Percentiles rank a stretch among this genome's conserved stretches.
Evolutionary conservation across 2,113 vertebrate genomes (phyloP).

Genomic region (Dermatemys mawii): DNA sequence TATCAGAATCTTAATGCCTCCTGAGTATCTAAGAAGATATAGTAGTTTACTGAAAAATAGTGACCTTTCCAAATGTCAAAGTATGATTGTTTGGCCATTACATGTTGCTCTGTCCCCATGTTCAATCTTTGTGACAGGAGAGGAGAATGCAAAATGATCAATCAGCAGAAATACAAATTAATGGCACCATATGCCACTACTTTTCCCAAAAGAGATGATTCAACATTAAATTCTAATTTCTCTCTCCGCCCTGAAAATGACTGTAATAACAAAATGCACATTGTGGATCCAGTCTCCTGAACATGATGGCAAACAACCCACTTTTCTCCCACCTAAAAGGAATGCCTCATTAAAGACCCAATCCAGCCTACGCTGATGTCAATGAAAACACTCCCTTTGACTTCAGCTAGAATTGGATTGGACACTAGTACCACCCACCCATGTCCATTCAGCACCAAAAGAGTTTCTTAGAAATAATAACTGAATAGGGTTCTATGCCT

Average conservation of each 20-base stretch:
- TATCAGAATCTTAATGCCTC: background rate
- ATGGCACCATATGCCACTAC: background rate
- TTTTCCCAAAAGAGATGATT: background rate
- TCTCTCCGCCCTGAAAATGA: background rate
- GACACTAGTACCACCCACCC: background rate
- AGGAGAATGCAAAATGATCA: background rate
- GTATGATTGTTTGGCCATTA: background rate
- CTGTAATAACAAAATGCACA: background rate
- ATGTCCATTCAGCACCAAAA: background rate
- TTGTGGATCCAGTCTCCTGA: background rate
- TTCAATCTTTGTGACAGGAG: background rate
- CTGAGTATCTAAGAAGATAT: background rate
- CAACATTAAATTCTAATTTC: background rate
- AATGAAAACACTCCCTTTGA: background rate
- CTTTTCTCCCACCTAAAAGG: background rate
- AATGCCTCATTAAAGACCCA: background rate
- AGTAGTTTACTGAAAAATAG: background rate
- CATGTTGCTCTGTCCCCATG: background rate
- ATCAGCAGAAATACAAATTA: background rate
- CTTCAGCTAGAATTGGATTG: fast-evolving
- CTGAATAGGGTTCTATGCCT: background rate
- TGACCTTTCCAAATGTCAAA: conserved; percentile 28
- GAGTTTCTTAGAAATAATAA: background rate
- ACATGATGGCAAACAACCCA: background rate
- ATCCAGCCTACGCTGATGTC: background rate